Percentiles rank a stretch among this genome's conserved stretches.
Evolutionary conservation across 2,888 invertebrate species (phyloP).

Genomic region (Thecophora atra): DNA sequence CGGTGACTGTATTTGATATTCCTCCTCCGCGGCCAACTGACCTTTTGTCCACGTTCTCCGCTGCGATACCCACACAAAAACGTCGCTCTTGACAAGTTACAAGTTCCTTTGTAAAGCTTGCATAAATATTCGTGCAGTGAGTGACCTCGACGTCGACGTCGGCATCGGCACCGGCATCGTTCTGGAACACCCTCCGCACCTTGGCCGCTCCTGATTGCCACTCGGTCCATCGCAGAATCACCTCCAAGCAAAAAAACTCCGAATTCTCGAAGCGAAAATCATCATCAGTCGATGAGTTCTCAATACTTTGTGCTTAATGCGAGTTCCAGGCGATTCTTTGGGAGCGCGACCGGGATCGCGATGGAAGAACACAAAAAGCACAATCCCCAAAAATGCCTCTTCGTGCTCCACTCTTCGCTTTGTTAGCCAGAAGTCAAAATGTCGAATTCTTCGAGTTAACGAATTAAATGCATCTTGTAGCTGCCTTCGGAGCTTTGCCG

Average conservation of each 20-base stretch:
- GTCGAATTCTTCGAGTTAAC: constrained; percentile 36
- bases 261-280: not conserved
- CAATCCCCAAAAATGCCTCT: not conserved
- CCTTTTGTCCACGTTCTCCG: too few species aligned
- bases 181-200: not conserved
- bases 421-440: constrained; percentile 37
- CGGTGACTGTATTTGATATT: too few species aligned
- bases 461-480: constrained; percentile 46
- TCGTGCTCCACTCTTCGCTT: not conserved
- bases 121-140: not conserved
- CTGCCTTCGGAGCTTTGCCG: constrained; percentile 47
- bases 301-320: constrained; percentile 19
- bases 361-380: not conserved
- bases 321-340: not conserved
- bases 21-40: too few species aligned
- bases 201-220: too few species aligned
- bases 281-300: constrained; percentile 30
- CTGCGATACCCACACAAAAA: too few species aligned
- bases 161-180: constrained; percentile 13
- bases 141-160: not conserved
- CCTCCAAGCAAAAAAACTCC: not conserved
- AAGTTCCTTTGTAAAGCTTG: constrained; percentile 10
- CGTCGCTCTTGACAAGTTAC: constrained; percentile 14
- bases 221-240: not conserved
- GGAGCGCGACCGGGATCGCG: not conserved